Conservation (phyloP, 2,797 vertebrate genomes). For the Nasua narica region DNA sequence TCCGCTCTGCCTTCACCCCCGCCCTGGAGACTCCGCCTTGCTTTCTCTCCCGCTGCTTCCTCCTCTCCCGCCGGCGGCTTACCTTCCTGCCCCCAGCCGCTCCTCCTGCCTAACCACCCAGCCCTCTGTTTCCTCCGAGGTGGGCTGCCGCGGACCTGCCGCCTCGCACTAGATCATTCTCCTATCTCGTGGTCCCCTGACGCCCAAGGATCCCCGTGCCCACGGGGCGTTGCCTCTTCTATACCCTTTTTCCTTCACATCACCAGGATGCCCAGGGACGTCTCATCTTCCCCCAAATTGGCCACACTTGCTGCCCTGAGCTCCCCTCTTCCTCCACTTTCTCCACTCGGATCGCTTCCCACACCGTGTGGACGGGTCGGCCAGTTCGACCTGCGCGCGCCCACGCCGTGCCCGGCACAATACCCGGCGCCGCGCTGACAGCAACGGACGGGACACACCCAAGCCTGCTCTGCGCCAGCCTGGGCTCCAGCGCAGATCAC, state of each 20-base stretch:
- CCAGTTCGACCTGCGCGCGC: not conserved
- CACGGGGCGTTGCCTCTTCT: not conserved
- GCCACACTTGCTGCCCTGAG: not conserved
- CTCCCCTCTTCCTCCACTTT: not conserved
- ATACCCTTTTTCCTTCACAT: not conserved
- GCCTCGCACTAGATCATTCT: not conserved
- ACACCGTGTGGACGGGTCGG: not conserved
- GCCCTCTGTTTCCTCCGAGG: not conserved
- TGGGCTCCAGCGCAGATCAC: not conserved
- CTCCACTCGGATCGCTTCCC: not conserved
- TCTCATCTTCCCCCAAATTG: not conserved
- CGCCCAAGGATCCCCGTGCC: not conserved
- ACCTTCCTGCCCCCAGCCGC: not conserved
- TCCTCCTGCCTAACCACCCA: not conserved
- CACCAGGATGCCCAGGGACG: accelerated
- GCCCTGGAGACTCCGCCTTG: too few species aligned
- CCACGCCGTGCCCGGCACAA: not conserved
- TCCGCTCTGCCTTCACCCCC: not conserved
- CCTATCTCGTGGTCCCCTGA: not conserved
- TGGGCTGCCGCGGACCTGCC: not conserved
- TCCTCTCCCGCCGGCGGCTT: not conserved
- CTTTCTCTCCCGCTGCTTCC: not conserved
- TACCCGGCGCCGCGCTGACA: not conserved
- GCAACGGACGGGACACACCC: not conserved
- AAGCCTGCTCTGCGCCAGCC: not conserved